Evolutionary conservation across 2,888 invertebrate species (phyloP), one percentile per base, ranked within the genome.

Genomic region (Tetropium fuscum): DNA sequence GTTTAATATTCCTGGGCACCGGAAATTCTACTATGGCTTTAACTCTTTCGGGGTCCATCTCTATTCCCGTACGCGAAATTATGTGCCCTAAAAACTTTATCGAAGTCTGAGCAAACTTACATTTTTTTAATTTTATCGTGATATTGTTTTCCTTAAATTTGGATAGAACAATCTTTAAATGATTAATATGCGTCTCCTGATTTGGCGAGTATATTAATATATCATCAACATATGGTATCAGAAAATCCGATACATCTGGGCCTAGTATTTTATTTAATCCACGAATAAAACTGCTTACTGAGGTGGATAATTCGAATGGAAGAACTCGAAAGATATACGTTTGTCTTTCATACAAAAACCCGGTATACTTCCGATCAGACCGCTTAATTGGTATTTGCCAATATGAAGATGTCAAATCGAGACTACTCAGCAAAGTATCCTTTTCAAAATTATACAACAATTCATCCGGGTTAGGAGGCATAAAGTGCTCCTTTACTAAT

Each of bases 321-420:
- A 68, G 11, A 1, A 47, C 53, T 2, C n/a, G 13, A 36, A 67
- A 68, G 7, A 53, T 48, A 47, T 62, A 67, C 6, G 60, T 55
- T 32, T 55, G 16, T 0, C 53, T 41, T 6, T 61, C 56, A 43
- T 48, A 63, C 2, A 55, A 18, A 44, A 68, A 67, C 5, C 63
- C 68, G 6, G 58, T 64, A 48, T 65, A 68, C 51, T 60, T 51
- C 11, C 27, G 11, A 34, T 47, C 15, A 1, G 58, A 53, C 5
- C 25, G 18, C 4, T n/a, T 2, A 11, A 68, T 45, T n/a, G 51
- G 43, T 6, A 68, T 58, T 47, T 68, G 68, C 58, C 58, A 58
- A 36, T 58, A 53, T 1, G 53, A 53, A 1, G 58, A 44, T 6
- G 58, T 58, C 7, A 58, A 11, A 25, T 62, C 58, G 5, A 62